phyloP scores from a whole-genome alignment of 2,888 invertebrate genomes.

The Hoplodrina ambigua region DNA sequence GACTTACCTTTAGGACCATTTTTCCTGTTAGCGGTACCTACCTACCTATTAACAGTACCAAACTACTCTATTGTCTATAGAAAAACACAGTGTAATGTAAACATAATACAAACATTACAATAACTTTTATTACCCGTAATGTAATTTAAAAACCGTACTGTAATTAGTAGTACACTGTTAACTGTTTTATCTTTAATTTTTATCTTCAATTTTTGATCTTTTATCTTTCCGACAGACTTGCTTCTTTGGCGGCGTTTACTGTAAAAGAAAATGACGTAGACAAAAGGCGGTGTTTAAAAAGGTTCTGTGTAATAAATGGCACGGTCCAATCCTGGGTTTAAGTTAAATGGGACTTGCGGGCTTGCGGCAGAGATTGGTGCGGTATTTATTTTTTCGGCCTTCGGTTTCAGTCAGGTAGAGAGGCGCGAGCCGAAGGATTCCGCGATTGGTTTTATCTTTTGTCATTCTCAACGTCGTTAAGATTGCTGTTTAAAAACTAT shows the following conservation, averaged over 20 bases:
- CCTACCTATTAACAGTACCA: slow-evolving; percentile 45
- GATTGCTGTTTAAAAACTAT: slow-evolving; percentile 68
- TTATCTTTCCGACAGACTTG: slow-evolving; percentile 53
- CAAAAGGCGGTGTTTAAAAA: slow-evolving; percentile 75
- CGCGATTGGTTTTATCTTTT: slow-evolving; percentile 64
- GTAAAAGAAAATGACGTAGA: slow-evolving; percentile 70
- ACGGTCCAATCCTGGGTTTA: slow-evolving; percentile 72
- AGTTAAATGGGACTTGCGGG: slow-evolving; percentile 73
- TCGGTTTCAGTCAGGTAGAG: slow-evolving; percentile 72
- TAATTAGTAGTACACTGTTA: slow-evolving; percentile 57
- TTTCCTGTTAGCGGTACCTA: slow-evolving; percentile 55
- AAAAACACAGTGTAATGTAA: slow-evolving; percentile 47
- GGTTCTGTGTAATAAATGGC: slow-evolving; percentile 79
- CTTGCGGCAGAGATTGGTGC: slow-evolving; percentile 55
- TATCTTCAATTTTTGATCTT: slow-evolving; percentile 38
- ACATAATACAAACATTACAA: slow-evolving; percentile 42
- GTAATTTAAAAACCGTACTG: slow-evolving; percentile 56
- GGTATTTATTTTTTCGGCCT: slow-evolving; percentile 71
- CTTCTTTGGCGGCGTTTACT: slow-evolving; percentile 73
- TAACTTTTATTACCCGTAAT: slow-evolving; percentile 54
- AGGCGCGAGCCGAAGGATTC: slow-evolving; percentile 72
- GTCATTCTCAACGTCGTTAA: slow-evolving; percentile 64
- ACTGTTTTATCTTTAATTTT: slow-evolving; percentile 46
- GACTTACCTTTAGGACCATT: slow-evolving; percentile 34
- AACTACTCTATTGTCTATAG: slow-evolving; percentile 46